Evolutionary conservation across 2,797 vertebrate genomes (phyloP).

Genomic region (Hydrolagus colliei): DNA sequence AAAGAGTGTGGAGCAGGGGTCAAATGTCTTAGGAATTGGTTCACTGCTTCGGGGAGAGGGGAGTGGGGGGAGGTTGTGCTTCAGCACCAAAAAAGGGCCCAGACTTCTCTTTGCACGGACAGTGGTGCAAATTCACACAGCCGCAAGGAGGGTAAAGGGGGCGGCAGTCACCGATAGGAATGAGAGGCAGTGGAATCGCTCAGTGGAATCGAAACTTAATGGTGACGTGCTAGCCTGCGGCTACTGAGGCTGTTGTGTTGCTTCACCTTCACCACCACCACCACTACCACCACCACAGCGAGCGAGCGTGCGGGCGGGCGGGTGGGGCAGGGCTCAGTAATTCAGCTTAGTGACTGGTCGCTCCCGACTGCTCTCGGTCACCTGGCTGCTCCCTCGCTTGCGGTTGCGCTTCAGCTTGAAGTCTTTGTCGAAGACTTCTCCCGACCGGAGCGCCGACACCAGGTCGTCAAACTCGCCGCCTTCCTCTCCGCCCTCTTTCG

Average conservation of each 20-base stretch:
- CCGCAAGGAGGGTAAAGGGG: slow-evolving; percentile 32
- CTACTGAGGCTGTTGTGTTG: slow-evolving; percentile 36
- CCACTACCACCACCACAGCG: slow-evolving; percentile 34
- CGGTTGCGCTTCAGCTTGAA: slow-evolving; percentile 95
- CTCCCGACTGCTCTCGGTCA: slow-evolving; percentile 76
- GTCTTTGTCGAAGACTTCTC: slow-evolving; percentile 98
- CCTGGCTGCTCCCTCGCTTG: slow-evolving; percentile 83
- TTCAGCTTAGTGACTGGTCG: slow-evolving; percentile 91
- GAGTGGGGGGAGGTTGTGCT: slow-evolving; percentile 53
- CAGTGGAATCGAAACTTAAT: slow-evolving; percentile 21
- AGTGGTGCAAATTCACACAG: slow-evolving; percentile 27
- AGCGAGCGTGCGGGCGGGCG: background rate
- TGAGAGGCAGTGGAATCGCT: slow-evolving; percentile 49
- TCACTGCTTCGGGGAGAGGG: background rate
- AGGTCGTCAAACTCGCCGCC: slow-evolving; percentile 93
- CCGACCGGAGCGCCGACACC: slow-evolving; percentile 88
- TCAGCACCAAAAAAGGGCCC: slow-evolving; percentile 50
- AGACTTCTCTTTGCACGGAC: slow-evolving; percentile 34
- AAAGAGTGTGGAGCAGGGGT: too few species aligned
- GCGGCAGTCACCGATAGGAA: slow-evolving; percentile 36
- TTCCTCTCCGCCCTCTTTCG: slow-evolving; percentile 86
- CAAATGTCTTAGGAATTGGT: slow-evolving; percentile 6
- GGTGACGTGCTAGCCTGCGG: slow-evolving; percentile 23
- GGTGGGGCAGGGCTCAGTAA: slow-evolving; percentile 59
- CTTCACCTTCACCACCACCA: slow-evolving; percentile 40